Conservation (phyloP, 2,113 vertebrate genomes). For the Cranoglanis bouderius region DNA sequence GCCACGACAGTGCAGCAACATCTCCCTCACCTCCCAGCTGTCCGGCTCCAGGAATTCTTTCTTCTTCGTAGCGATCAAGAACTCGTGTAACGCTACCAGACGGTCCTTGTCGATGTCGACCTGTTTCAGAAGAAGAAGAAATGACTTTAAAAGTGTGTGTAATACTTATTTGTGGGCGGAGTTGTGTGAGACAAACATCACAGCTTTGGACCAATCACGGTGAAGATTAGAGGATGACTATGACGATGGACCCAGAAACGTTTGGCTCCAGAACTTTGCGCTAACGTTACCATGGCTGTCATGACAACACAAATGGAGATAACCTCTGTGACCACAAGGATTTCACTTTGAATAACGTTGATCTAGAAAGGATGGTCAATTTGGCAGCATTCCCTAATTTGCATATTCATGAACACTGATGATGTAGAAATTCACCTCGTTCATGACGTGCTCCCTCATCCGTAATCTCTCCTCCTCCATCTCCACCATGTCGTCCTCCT, state of each 20-base stretch:
- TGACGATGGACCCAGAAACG: too few species aligned
- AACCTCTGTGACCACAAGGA: neutral
- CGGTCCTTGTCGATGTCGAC: slow-evolving; percentile 91
- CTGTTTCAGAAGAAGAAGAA: slow-evolving; percentile 64
- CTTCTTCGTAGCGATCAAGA: slow-evolving; percentile 88
- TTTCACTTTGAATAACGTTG: neutral
- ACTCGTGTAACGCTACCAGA: slow-evolving; percentile 90
- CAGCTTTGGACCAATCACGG: neutral
- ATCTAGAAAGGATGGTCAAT: neutral
- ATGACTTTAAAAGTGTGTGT: neutral
- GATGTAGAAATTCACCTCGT: slow-evolving; percentile 76
- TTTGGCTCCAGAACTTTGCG: too few species aligned
- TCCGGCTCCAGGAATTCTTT: slow-evolving; percentile 95
- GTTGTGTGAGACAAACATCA: neutral
- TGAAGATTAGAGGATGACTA: neutral
- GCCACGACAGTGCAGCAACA: neutral
- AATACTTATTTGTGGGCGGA: neutral
- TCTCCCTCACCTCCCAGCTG: slow-evolving; percentile 90
- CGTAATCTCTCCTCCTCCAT: slow-evolving; percentile 97
- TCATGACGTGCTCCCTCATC: slow-evolving; percentile 99
- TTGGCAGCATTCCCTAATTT: neutral
- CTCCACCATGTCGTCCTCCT: slow-evolving; percentile 98
- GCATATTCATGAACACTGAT: neutral
- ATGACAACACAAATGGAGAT: too few species aligned
- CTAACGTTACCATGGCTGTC: neutral